Evolutionary conservation across 1,140 invertebrate species (phyloP), one percentile per base, ranked within the genome.

Genomic region (Calephelis nemesis): DNA sequence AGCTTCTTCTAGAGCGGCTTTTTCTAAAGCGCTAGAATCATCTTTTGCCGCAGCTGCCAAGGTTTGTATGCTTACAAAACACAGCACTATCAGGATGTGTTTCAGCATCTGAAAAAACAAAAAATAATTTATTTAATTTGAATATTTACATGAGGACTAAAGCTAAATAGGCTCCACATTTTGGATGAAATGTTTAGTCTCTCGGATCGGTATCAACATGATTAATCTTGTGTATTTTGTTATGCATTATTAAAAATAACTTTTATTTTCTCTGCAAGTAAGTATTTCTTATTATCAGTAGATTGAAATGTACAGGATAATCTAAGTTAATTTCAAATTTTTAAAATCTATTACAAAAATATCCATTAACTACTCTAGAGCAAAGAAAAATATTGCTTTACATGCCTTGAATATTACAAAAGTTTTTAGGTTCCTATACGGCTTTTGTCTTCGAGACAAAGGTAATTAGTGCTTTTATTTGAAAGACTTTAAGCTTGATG

Each of bases 391-490:
- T 45, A 45, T 45, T 42, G 42, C 42, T 42, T 0, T 42, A 42
- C 8, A 42, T 42, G 42, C 8, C 6, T 42, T 12, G 30, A 19
- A 58, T 9, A 12, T 11, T 58, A 30, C 39, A 30, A 45, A 64
- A 68, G 66, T 72, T 72, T 65, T 62, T 68, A 47, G 52, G 67
- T 48, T 65, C 65, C 60, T 39, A 42, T n/a, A 42, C 60, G 11
- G 40, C 66, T 65, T 65, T 72, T 68, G 70, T 72, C 70, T 64
- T 64, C 9, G 30, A 54, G 39, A 72, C 50, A 65, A 68, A 63
- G 42, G 52, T 48, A 45, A 65, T 66, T 47, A 45, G 39, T n/a
- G 63, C 65, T 62, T 67, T 50, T 65, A 72, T 45, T 11, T 19
- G 1, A 58, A 65, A 49, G 19, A 66, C 42, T 70, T 66, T 47